phyloP scores from a whole-genome alignment of 1,140 invertebrate genomes.

The Euglossa dilemma region DNA sequence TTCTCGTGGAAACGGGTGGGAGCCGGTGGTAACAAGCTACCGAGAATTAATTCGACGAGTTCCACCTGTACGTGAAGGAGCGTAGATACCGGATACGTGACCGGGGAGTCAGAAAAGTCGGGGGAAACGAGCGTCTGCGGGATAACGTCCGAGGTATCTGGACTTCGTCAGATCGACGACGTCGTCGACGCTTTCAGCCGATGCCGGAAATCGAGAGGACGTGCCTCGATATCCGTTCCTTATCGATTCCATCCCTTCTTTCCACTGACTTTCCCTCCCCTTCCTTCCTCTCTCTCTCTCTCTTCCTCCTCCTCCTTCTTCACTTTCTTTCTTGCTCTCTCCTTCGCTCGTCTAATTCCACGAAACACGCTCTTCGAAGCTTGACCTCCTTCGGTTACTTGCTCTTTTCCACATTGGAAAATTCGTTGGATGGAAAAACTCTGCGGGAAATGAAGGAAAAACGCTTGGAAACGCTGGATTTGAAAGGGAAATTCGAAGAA shows the following conservation, averaged over 20 bases:
- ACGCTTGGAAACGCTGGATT: background rate
- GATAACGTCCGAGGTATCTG: conserved; percentile 26
- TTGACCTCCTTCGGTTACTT: background rate
- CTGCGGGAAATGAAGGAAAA: background rate
- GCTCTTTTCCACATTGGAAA: background rate
- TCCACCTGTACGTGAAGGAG: conserved; percentile 14
- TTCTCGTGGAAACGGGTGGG: background rate
- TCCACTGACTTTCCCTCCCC: background rate
- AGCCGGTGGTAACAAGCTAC: conserved; percentile 4
- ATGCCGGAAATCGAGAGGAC: conserved; percentile 64
- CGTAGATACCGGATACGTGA: conserved; percentile 31
- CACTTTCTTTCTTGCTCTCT: background rate
- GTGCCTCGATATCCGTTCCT: conserved; percentile 57
- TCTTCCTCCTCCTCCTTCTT: too few relatives aligned
- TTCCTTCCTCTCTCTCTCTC: background rate
- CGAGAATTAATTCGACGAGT: conserved; percentile 29
- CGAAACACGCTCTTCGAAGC: background rate
- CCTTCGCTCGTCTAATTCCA: background rate
- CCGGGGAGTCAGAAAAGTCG: background rate
- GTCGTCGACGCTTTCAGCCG: conserved; percentile 43
- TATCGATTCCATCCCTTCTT: conserved; percentile 37
- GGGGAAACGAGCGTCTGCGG: background rate
- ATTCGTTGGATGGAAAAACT: background rate
- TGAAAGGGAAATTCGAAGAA: background rate
- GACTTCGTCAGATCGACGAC: conserved; percentile 36